Evolutionary conservation across 2,797 vertebrate species (phyloP), one percentile per base, ranked within the genome.

Genomic region (Protosalanx chinensis): DNA sequence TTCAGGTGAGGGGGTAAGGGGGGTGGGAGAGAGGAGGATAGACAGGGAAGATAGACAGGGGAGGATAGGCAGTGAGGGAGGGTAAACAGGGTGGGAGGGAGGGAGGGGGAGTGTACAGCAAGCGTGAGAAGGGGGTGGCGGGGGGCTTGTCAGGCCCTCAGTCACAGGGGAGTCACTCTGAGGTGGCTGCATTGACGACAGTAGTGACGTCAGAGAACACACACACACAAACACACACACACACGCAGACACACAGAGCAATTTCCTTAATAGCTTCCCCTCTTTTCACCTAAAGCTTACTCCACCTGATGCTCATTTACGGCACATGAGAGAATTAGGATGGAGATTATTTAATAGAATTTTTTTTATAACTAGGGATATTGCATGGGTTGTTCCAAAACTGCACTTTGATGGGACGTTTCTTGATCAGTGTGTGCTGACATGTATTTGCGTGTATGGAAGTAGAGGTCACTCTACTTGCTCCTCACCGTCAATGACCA

Each of bases 181-280:
- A 90, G 83, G 85, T 85, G 86, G 87, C 86, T 87, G 84, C 84
- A 78, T 82, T 90, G 89, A 90, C 88, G 89, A 73, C 88, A 89
- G 85, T 85, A 84, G 81, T 88, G 88, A 90, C 86, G 86, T 88
- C 87, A 84, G 81, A 82, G 79, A 71, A 53, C 75, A 77, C 74
- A 69, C 59, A 71, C 57, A 67, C 32, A 64, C 37, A 65, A 65
- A 35, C 58, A 73, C 58, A 61, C 63, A 60, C 7, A 35, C 72
- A 80, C 63, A 46, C 37, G 5, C 60, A 62, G n/a, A 73, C 33
- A 73, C 74, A 76, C 81, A 79, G 77, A 80, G 70, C 77, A 8
- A 58, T 87, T 86, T 81, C 80, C 73, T 79, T 87, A 85, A 88
- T 88, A 80, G 81, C 70, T 18, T 33, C 82, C 68, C 64, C 82